Percentiles rank a stretch among this genome's conserved stretches.
phyloP scores from a whole-genome alignment of 2,113 vertebrate species.

The Hippocampus zosterae region DNA sequence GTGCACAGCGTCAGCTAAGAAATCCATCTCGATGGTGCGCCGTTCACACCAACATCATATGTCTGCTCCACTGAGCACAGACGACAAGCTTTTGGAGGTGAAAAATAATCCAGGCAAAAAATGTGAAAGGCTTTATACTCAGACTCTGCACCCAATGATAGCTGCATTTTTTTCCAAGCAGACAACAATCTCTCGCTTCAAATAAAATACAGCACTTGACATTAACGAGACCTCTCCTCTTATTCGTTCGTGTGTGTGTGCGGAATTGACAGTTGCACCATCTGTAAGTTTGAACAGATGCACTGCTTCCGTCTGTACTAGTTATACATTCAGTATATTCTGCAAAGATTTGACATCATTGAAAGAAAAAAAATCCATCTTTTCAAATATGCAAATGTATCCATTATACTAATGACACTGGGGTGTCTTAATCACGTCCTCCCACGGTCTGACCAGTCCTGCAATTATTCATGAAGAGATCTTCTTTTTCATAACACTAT shows the following conservation, averaged over 20 bases:
- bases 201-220: conserved; percentile 24
- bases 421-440: neutral
- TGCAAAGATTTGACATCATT: conserved; percentile 23
- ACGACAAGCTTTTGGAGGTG: conserved; percentile 40
- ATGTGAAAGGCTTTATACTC: conserved; percentile 51
- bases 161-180: conserved; percentile 19
- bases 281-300: conserved; percentile 36
- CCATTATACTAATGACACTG: neutral
- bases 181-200: conserved; percentile 24
- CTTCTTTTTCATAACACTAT: conserved; percentile 1
- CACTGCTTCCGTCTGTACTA: neutral
- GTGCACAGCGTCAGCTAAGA: neutral
- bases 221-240: conserved; percentile 33
- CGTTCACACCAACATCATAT: conserved; percentile 40
- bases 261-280: neutral
- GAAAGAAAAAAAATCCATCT: conserved; percentile 3
- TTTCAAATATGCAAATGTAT: neutral
- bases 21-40: conserved; percentile 41
- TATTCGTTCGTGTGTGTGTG: conserved; percentile 16
- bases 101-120: conserved; percentile 50
- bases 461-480: conserved; percentile 1
- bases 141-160: conserved; percentile 43
- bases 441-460: neutral
- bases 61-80: conserved; percentile 50
- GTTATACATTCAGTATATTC: conserved; percentile 8